Evolutionary conservation across 1,140 invertebrate species (phyloP).

Genomic region (Dermatophagoides farinae): DNA sequence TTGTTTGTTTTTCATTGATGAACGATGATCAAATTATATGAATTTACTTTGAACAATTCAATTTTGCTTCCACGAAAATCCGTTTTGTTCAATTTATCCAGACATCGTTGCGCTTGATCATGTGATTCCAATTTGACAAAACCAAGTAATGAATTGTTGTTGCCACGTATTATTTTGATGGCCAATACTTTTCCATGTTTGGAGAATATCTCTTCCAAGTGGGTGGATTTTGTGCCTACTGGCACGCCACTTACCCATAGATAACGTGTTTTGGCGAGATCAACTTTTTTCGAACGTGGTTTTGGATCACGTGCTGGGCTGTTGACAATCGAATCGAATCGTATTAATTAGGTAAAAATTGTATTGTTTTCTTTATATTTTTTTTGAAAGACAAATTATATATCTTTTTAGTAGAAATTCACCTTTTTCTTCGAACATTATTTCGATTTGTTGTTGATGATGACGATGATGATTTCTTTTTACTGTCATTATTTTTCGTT

Average conservation of each 20-base stretch:
- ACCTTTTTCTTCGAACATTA: too few species aligned
- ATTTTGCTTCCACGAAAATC: conserved; percentile 7
- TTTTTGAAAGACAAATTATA: too few species aligned
- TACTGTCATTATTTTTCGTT: too few species aligned
- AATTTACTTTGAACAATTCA: conserved; percentile 1
- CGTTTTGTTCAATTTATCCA: conserved; percentile 4
- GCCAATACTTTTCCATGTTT: conserved; percentile 3
- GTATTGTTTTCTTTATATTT: too few species aligned
- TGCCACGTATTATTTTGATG: conserved; percentile 4
- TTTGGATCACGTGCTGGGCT: too few species aligned
- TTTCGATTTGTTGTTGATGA: too few species aligned
- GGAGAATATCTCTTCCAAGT: conserved; percentile 1
- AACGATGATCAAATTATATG: not conserved
- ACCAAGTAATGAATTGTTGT: not conserved
- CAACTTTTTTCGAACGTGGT: not conserved
- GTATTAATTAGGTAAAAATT: too few species aligned
- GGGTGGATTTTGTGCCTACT: not conserved
- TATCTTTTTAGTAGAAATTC: too few species aligned
- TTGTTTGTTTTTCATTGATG: not conserved
- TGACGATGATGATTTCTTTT: too few species aligned
- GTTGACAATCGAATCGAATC: too few species aligned
- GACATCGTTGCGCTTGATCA: conserved; percentile 1
- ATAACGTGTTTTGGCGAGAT: not conserved
- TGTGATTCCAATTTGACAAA: conserved; percentile 1
- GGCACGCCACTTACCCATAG: conserved; percentile 4